A percentile compares a stretch with the other conserved stretches of the same genome.
phyloP scores from a whole-genome alignment of 2,797 vertebrate genomes.

The Sandelia bainsii region DNA sequence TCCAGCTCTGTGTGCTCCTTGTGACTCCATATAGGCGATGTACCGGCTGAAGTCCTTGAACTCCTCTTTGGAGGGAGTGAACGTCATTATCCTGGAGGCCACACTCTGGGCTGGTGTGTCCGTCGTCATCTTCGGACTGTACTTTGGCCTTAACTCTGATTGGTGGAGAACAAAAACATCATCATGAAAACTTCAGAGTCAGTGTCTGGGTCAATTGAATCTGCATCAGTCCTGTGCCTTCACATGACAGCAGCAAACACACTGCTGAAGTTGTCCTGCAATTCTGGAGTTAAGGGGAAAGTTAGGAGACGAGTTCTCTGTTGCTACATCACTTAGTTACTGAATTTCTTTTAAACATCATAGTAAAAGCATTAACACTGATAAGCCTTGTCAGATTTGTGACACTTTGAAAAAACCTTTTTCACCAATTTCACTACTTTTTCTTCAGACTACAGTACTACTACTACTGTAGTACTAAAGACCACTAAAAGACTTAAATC shows the following conservation, averaged over 20 bases:
- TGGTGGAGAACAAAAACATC: slow-evolving; percentile 20
- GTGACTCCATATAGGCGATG: slow-evolving; percentile 94
- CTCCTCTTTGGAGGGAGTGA: slow-evolving; percentile 92
- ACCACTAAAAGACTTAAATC: no score
- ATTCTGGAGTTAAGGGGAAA: neutral
- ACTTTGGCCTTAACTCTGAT: slow-evolving; percentile 28
- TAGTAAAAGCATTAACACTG: no score
- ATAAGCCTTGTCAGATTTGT: no score
- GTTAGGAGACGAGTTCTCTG: neutral
- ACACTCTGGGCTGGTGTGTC: slow-evolving; percentile 86
- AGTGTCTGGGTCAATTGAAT: neutral
- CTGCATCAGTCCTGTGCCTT: neutral
- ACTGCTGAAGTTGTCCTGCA: neutral
- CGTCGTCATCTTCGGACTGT: slow-evolving; percentile 86
- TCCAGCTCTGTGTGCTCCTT: slow-evolving; percentile 94
- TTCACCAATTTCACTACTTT: no score
- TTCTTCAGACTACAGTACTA: no score
- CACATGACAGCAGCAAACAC: neutral
- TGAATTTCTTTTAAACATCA: neutral
- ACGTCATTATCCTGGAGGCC: slow-evolving; percentile 91
- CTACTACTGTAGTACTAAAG: no score
- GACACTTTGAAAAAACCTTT: no score
- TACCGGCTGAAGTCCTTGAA: slow-evolving; percentile 94
- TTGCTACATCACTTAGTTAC: neutral
- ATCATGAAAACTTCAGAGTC: neutral